Conservation (phyloP, 2,797 vertebrate genomes). For the Rhyacichthys aspro region DNA sequence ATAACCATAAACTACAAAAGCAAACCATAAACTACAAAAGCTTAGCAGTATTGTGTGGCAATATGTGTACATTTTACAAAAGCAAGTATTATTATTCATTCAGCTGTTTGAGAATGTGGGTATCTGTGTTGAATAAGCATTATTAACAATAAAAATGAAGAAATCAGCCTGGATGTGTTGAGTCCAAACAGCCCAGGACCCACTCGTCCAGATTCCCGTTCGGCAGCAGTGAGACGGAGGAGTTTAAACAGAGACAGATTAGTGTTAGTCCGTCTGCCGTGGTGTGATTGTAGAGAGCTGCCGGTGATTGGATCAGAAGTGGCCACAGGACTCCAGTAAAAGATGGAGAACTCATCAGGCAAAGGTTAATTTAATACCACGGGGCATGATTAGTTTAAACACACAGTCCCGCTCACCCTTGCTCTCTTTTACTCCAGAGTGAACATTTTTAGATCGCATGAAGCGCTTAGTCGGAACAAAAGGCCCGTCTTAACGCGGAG, state of each 20-base stretch:
- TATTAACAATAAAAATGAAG: conserved; percentile 10
- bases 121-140: not conserved
- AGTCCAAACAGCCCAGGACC: no score
- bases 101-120: no score
- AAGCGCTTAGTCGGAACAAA: conserved; percentile 3
- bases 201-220: not conserved
- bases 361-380: conserved; percentile 62
- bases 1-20: no score
- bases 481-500: conserved; percentile 7
- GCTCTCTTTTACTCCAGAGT: conserved; percentile 15
- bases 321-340: conserved; percentile 38
- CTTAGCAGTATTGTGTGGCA: no score
- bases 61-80: no score
- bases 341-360: conserved; percentile 56
- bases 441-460: conserved; percentile 27
- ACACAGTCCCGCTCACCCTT: conserved; percentile 8
- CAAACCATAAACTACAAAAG: no score
- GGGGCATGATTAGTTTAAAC: conserved; percentile 28
- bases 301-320: conserved; percentile 45
- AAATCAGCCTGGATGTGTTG: no score
- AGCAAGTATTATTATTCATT: no score
- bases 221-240: conserved; percentile 2
- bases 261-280: conserved; percentile 35
- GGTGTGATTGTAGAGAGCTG: conserved; percentile 35
- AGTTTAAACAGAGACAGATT: conserved; percentile 32